Base-by-base conservation (phyloP, 2,888 invertebrate genomes). In the Halocaridina rubra region DNA sequence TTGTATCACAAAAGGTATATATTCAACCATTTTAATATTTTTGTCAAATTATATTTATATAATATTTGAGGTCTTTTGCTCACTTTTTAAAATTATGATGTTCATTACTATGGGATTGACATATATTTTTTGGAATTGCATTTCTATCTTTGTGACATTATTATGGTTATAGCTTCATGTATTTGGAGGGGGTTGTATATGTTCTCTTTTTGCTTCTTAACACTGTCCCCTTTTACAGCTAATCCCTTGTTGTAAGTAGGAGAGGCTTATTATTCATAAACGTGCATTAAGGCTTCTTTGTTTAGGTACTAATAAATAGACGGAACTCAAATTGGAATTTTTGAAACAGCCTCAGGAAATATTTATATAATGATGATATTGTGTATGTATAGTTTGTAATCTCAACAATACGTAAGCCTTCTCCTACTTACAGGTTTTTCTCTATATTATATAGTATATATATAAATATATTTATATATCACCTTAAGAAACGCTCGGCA, bases 341-440 rank as follows among this genome's bases (percentile, higher is more conserved):
- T 27, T 33, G 39, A 39, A 79, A 79, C 13, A 32, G 30, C 53
- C 33, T 32, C 71, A 57, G 59, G 27, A 57, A 59, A 13, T 76
- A 53, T 53, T 53, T 53, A 53, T 53, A 53, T 53, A 19, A 53
- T 53, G n/a, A 19, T 53, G 16, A 19, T 53, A 53, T 53, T 75
- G n/a, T 67, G 67, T 27, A 29, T 67, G 27, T 67, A 27, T 27
- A 30, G 69, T 69, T 30, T 29, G 29, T 27, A 69, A 19, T 69
- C 32, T 69, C 69, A 13, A 69, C 69, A 69, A 69, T 29, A 69
- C n/a, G 29, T 19, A 27, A 69, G 71, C 61, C 80, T 80, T 80
- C 80, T 80, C 80, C 71, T 71, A 80, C 71, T 32, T 80, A 59
- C 80, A 71, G 59, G 57, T 32, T 80, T 39, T 69, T 22, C 24